phyloP scores from a whole-genome alignment of 2,888 invertebrate genomes.

The Neelides folsomi region DNA sequence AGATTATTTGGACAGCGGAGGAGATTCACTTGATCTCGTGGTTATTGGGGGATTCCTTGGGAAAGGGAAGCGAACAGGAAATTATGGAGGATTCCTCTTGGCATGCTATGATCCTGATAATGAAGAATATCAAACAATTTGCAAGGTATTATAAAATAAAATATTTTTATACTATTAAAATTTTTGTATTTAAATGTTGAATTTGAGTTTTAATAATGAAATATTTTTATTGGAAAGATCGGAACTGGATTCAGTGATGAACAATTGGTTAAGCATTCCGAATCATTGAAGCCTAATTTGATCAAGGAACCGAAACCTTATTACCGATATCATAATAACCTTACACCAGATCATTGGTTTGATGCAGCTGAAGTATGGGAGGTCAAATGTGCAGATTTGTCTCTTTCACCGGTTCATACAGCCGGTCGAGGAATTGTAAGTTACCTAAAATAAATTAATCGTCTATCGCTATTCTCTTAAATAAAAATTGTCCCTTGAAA shows the following conservation, averaged over 20 bases:
- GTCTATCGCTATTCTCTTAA: no score
- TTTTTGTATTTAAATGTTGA: background rate
- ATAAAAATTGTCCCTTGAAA: background rate
- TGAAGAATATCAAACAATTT: constrained; percentile 85
- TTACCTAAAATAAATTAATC: constrained; percentile 19
- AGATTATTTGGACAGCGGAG: constrained; percentile 91
- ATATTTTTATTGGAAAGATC: constrained; percentile 44
- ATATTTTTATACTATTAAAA: background rate
- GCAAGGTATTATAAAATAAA: constrained; percentile 51
- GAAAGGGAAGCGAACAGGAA: constrained; percentile 81
- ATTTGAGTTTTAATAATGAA: constrained; percentile 2
- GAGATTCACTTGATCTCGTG: constrained; percentile 90
- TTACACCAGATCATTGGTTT: constrained; percentile 78
- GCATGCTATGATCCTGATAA: constrained; percentile 80
- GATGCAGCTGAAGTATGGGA: constrained; percentile 83
- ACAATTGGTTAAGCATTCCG: constrained; percentile 60
- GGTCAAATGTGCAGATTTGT: constrained; percentile 92
- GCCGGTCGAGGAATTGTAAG: constrained; percentile 73
- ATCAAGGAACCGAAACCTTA: constrained; percentile 63
- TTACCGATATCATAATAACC: constrained; percentile 59
- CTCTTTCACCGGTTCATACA: constrained; percentile 82
- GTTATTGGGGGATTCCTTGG: constrained; percentile 91
- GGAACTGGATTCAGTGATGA: constrained; percentile 93
- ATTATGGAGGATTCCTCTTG: constrained; percentile 86
- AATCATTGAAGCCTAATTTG: constrained; percentile 59